A percentile compares a stretch with the other conserved stretches of the same genome.
Conservation (phyloP, 2,888 invertebrate species). For the Nysson spinosus region DNA sequence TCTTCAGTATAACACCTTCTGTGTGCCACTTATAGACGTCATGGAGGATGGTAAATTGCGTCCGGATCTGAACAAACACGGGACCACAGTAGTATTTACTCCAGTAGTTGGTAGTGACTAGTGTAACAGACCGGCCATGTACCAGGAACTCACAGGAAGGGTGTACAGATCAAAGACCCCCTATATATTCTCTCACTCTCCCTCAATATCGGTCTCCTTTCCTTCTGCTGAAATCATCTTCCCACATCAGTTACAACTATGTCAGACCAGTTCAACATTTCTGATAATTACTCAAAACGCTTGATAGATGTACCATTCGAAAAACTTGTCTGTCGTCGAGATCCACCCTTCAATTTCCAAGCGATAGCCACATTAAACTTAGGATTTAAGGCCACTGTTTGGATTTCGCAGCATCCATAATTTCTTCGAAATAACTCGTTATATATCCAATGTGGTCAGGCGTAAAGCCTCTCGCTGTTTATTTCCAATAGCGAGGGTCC, state of each 20-base stretch:
- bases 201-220: too few species aligned
- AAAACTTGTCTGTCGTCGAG: too few species aligned
- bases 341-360: too few species aligned
- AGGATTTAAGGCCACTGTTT: too few species aligned
- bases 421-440: conserved; percentile 8
- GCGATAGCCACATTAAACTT: too few species aligned
- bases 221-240: conserved; percentile 10
- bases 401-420: background rate
- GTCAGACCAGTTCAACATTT: conserved; percentile 36
- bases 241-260: conserved; percentile 44
- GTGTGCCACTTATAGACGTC: conserved; percentile 36
- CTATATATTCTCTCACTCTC: conserved; percentile 28
- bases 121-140: conserved; percentile 55
- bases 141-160: conserved; percentile 52
- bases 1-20: conserved; percentile 22
- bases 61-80: conserved; percentile 48
- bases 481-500: background rate
- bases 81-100: conserved; percentile 51
- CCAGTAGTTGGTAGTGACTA: conserved; percentile 48
- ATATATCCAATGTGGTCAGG: conserved; percentile 29
- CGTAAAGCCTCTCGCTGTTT: conserved; percentile 23
- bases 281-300: conserved; percentile 44
- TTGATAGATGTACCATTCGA: too few species aligned
- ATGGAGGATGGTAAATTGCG: conserved; percentile 48
- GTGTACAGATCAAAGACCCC: conserved; percentile 53